These are phyloP conservation scores for Trogon surrucura DNA, from an alignment of 2,113 vertebrate genomes.

Conservation along the genomic window DNA sequence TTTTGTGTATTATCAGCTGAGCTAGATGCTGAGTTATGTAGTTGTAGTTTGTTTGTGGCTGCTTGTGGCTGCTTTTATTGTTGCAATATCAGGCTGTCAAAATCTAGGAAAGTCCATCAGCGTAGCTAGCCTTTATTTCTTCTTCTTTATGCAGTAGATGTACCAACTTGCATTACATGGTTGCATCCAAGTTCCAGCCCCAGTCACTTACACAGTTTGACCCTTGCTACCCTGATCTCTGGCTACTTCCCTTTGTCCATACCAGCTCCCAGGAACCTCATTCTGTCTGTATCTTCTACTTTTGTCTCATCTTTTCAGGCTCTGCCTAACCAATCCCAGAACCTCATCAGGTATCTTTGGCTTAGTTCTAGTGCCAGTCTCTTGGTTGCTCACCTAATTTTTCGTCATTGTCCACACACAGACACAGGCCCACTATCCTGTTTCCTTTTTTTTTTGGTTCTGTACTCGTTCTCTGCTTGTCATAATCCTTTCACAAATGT, in stretches of 20 bases:
- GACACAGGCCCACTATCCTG: not conserved
- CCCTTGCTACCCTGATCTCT: not conserved
- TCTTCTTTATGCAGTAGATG: not conserved
- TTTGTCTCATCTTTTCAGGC: not conserved
- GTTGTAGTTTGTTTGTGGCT: not conserved
- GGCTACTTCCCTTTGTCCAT: not conserved
- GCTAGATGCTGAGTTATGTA: not conserved
- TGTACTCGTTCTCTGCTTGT: not conserved
- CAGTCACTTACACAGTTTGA: not conserved
- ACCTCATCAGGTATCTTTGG: not conserved
- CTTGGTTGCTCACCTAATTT: not conserved
- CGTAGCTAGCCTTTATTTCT: not conserved
- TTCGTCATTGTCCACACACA: not conserved
- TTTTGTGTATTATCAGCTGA: not conserved
- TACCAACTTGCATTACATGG: not conserved
- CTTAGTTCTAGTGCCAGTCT: constrained; percentile 5
- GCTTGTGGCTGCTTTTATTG: not conserved
- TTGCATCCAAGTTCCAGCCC: not conserved
- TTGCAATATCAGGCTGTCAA: not conserved
- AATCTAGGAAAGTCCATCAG: not conserved
- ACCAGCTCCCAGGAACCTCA: not conserved
- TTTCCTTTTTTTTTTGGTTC: not conserved
- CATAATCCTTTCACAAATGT: not conserved
- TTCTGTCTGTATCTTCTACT: not conserved
- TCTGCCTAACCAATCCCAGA: constrained; percentile 17